Evolutionary conservation across 2,113 vertebrate species (phyloP), one percentile per base, ranked within the genome.

Genomic region (Carassius carassius): DNA sequence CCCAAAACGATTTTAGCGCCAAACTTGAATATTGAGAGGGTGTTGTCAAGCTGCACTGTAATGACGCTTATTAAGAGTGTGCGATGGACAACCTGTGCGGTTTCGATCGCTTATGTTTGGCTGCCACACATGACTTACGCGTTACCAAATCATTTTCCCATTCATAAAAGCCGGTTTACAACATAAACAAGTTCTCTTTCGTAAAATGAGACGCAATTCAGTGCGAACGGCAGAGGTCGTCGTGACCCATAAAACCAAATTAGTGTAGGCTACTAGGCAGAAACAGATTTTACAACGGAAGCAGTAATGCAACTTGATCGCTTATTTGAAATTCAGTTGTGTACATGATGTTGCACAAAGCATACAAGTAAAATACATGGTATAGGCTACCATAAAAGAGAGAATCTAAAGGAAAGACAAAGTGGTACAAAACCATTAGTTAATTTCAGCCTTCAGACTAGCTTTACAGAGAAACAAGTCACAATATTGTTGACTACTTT

Each of bases 251-350:
- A 67, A 67, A 65, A 25, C 25, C 29, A 29, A 29, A 29, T 29
- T 29, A 29, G 1, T 2, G 2, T 2, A 29, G 1, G 29, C 29
- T 29, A 29, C 29, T 29, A 29, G 29, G 29, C 29, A 29, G 29
- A 29, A 29, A 29, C 29, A 29, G 29, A 29, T 29, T 29, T 29
- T 29, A 29, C 29, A 29, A 29, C 29, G 29, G 29, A 29, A 29
- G 2, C 29, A 25, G 1, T 10, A 41, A 8, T 23, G 69, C 35
- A 85, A 87, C 85, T 87, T 54, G 85, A 77, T 82, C 32, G 2
- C 88, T 90, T 88, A 88, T 87, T 29, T 90, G n/a, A 83, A 44
- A 44, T 78, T 72, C n/a, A 79, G 47, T 14, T 14, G 7, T 81
- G 73, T 41, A 85, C 65, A 86, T 88, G 49, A 88, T 86, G 86